Evolutionary conservation across 2,888 invertebrate genomes (phyloP).

Genomic region (Andrena camellia): DNA sequence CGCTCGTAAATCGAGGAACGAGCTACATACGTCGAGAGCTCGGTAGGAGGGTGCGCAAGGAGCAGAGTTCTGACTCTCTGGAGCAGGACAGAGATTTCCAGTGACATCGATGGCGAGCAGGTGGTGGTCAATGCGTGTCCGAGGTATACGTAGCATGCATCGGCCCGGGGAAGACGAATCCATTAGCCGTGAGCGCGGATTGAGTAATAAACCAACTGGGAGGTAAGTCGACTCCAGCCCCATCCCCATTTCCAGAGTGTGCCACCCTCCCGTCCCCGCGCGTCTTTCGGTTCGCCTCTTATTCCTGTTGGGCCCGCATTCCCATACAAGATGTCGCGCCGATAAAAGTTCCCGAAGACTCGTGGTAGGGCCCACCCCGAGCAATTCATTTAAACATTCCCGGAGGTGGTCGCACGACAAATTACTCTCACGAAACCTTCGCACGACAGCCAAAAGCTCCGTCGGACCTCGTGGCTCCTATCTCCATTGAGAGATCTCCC

Average conservation of each 20-base stretch:
- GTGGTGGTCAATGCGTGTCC: conserved; percentile 71
- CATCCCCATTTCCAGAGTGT: conserved; percentile 50
- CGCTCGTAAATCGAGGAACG: conserved; percentile 38
- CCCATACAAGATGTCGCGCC: conserved; percentile 85
- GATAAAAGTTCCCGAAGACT: conserved; percentile 81
- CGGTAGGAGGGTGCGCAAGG: not conserved
- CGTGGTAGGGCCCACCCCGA: conserved; percentile 76
- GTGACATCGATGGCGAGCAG: conserved; percentile 51
- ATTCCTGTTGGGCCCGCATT: conserved; percentile 84
- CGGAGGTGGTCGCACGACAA: conserved; percentile 85
- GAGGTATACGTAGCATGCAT: conserved; percentile 63
- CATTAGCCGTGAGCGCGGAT: conserved; percentile 84
- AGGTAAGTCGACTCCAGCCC: conserved; percentile 80
- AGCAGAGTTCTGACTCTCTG: no score
- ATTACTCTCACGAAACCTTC: conserved; percentile 83
- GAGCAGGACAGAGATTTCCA: conserved; percentile 46
- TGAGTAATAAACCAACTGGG: conserved; percentile 85
- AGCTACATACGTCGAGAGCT: conserved; percentile 8
- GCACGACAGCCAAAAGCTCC: conserved; percentile 76
- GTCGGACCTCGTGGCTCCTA: conserved; percentile 73
- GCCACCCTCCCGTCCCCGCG: conserved; percentile 61
- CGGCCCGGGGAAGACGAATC: conserved; percentile 81
- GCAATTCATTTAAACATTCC: conserved; percentile 85
- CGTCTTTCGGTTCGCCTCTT: conserved; percentile 74
- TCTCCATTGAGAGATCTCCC: conserved; percentile 83